These are phyloP conservation scores for Heliconius charithonia DNA, from an alignment of 2,888 invertebrate species.

Conservation along the genomic window DNA sequence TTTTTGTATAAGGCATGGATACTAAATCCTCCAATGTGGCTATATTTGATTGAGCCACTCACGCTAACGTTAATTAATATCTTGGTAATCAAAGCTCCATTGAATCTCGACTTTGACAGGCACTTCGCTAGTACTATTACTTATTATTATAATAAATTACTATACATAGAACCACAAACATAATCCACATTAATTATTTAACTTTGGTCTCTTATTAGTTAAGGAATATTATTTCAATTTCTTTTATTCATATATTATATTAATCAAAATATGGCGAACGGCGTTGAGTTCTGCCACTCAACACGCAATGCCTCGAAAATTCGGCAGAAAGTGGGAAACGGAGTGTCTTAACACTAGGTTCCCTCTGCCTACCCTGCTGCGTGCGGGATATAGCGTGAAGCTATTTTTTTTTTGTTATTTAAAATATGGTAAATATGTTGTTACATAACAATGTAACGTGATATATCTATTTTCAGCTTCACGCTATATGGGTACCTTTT, in stretches of 20 bases:
- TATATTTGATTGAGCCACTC: slow-evolving; percentile 20
- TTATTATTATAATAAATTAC: background rate
- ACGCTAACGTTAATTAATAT: slow-evolving; percentile 19
- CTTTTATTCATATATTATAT: no score
- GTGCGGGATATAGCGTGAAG: no score
- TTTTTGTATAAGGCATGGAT: background rate
- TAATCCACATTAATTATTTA: background rate
- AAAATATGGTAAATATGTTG: no score
- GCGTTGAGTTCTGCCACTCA: no score
- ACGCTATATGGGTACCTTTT: no score
- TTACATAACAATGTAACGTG: no score
- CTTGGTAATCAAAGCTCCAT: slow-evolving; percentile 30
- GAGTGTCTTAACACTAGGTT: no score
- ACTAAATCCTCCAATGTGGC: slow-evolving; percentile 17
- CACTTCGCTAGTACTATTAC: background rate
- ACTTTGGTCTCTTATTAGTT: background rate
- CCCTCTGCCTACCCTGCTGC: no score
- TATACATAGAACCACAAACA: background rate
- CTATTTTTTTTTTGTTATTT: no score
- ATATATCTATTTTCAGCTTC: no score
- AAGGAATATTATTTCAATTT: background rate
- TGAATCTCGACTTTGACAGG: slow-evolving; percentile 24
- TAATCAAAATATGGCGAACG: background rate
- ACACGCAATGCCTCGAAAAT: no score
- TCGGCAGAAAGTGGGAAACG: no score